Evolutionary conservation across 2,888 invertebrate genomes (phyloP).

Genomic region (Aspidapion aeneum): DNA sequence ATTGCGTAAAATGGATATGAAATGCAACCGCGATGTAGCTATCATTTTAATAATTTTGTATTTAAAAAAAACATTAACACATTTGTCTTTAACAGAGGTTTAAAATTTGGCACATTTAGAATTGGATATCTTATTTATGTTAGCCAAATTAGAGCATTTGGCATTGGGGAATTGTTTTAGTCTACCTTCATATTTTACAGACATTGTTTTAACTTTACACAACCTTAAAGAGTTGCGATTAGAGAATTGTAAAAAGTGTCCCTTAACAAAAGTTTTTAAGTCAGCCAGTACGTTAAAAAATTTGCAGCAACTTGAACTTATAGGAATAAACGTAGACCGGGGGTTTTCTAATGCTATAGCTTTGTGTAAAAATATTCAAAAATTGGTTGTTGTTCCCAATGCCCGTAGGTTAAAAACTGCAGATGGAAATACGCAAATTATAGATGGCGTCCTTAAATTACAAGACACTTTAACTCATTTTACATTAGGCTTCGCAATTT

Average conservation of each 20-base stretch:
- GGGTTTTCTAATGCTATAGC: not conserved
- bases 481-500: not conserved
- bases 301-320: not conserved
- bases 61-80: not conserved
- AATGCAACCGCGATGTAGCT: slow-evolving; percentile 12
- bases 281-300: not conserved
- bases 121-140: not conserved
- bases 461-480: not conserved
- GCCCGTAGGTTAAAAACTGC: slow-evolving; percentile 1
- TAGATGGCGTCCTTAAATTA: not conserved
- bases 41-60: not conserved
- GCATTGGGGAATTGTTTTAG: not conserved
- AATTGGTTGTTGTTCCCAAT: not conserved
- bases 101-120: not conserved
- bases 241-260: slow-evolving; percentile 2
- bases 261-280: not conserved
- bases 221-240: not conserved
- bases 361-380: not conserved
- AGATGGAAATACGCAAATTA: not conserved
- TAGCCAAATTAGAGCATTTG: not conserved
- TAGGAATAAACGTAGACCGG: not conserved
- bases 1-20: slow-evolving; percentile 5
- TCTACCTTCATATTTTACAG: not conserved
- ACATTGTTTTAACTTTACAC: not conserved
- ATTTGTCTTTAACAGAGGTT: slow-evolving; percentile 1